Evolutionary conservation across 2,888 invertebrate species (phyloP).

Genomic region (Automeris io): DNA sequence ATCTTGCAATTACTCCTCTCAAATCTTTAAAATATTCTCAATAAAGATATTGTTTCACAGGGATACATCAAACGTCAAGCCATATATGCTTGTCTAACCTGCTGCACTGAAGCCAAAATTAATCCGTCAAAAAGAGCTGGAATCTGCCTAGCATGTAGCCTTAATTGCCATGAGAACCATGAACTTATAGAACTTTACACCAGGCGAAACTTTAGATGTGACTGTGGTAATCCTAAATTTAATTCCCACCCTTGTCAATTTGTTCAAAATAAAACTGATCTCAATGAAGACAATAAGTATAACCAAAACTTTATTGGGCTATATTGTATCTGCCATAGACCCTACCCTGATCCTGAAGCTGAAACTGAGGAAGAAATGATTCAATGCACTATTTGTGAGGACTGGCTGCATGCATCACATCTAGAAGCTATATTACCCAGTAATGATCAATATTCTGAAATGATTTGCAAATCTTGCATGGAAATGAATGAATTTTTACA

Average conservation of each 20-base stretch:
- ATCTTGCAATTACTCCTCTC: too few relatives aligned
- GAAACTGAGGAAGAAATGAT: conserved; percentile 93
- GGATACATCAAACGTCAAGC: conserved; percentile 96
- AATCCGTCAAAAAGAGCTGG: conserved; percentile 83
- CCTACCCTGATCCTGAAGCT: conserved; percentile 96
- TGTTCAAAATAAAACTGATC: conserved; percentile 76
- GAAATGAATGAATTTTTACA: conserved; percentile 84
- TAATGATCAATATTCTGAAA: conserved; percentile 83
- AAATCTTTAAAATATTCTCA: too few relatives aligned
- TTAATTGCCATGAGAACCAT: conserved; percentile 96
- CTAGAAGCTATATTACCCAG: conserved; percentile 78
- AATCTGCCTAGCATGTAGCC: conserved; percentile 95
- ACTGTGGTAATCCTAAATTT: conserved; percentile 93
- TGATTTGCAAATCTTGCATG: conserved; percentile 89
- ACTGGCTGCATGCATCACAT: conserved; percentile 95
- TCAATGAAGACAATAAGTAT: conserved; percentile 86
- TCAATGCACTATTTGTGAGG: conserved; percentile 97
- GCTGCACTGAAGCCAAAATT: conserved; percentile 81
- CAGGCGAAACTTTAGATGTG: conserved; percentile 96
- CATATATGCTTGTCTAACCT: conserved; percentile 95
- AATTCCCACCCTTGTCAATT: conserved; percentile 82
- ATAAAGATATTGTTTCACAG: conserved; percentile 75
- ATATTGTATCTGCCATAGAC: conserved; percentile 94
- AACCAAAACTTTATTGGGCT: conserved; percentile 96
- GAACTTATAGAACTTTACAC: conserved; percentile 97